These are phyloP conservation scores for Phallusia fumigata DNA, from an alignment of 23 tunicate species.

Conservation along the genomic window DNA sequence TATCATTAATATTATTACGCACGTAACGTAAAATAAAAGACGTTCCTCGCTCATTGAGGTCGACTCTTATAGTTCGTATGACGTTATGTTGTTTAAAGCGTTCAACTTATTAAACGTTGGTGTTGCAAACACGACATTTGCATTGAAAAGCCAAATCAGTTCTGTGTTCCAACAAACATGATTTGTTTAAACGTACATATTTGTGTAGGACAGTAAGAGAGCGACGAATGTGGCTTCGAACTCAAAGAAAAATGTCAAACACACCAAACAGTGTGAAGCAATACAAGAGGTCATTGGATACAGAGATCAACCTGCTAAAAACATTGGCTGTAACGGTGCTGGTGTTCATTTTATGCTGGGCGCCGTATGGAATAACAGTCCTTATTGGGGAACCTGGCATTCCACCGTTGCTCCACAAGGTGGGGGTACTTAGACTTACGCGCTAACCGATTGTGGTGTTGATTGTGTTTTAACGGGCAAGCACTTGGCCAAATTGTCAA, in stretches of 20 bases:
- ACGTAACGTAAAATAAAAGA: too few relatives aligned
- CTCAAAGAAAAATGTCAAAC: background rate
- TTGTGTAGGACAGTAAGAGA: background rate
- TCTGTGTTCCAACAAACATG: too few relatives aligned
- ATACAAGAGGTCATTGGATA: background rate
- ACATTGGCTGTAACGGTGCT: conserved; percentile 41
- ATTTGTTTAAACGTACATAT: background rate
- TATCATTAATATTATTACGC: too few relatives aligned
- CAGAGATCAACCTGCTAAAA: conserved; percentile 33
- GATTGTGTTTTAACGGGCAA: too few relatives aligned
- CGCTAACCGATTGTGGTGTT: too few relatives aligned
- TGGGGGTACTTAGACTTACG: background rate
- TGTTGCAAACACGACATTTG: too few relatives aligned
- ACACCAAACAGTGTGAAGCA: background rate
- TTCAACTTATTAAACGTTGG: too few relatives aligned
- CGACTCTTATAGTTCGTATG: too few relatives aligned
- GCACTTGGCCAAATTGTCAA: too few relatives aligned
- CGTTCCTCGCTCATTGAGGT: too few relatives aligned
- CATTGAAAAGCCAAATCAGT: too few relatives aligned
- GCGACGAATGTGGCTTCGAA: background rate
- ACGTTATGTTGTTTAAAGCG: too few relatives aligned
- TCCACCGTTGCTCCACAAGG: conserved; percentile 31
- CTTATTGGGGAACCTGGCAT: conserved; percentile 28
- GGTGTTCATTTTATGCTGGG: conserved; percentile 45
- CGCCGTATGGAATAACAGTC: conserved; percentile 44